Percentiles rank a stretch among this genome's conserved stretches.
Evolutionary conservation across 2,113 vertebrate species (phyloP).

Genomic region (Prionailurus viverrinus): DNA sequence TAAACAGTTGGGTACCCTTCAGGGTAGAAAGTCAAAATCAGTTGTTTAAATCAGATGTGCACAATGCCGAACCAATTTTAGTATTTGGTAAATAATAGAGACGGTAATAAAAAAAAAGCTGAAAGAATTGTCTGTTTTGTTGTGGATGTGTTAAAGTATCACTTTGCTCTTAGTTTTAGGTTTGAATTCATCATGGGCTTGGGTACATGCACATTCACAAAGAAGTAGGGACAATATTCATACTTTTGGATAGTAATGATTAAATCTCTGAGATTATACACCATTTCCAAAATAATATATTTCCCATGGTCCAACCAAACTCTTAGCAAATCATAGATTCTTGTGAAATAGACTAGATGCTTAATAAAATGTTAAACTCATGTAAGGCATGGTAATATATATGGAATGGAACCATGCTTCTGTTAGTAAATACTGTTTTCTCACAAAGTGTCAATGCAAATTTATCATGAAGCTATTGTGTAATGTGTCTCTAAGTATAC

Average conservation of each 20-base stretch:
- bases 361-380: constrained; percentile 5
- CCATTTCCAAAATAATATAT: constrained; percentile 12
- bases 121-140: not conserved
- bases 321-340: not conserved
- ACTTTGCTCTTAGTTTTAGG: not conserved
- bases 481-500: not conserved
- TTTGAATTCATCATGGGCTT: not conserved
- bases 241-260: not conserved
- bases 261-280: not conserved
- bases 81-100: constrained; percentile 15
- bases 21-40: not conserved
- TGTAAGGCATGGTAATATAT: not conserved
- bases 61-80: not conserved
- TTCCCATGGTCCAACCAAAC: not conserved
- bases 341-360: not conserved
- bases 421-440: constrained; percentile 2
- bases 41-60: constrained; percentile 20
- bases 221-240: not conserved
- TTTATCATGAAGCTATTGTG: not conserved
- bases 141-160: not conserved
- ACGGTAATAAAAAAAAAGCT: not conserved
- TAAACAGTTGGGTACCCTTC: not conserved
- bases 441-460: constrained; percentile 21
- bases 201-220: not conserved
- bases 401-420: not conserved